These are phyloP conservation scores for Montipora efflorescens DNA, from an alignment of 64 coral and sea anemone genomes.

Conservation along the genomic window DNA sequence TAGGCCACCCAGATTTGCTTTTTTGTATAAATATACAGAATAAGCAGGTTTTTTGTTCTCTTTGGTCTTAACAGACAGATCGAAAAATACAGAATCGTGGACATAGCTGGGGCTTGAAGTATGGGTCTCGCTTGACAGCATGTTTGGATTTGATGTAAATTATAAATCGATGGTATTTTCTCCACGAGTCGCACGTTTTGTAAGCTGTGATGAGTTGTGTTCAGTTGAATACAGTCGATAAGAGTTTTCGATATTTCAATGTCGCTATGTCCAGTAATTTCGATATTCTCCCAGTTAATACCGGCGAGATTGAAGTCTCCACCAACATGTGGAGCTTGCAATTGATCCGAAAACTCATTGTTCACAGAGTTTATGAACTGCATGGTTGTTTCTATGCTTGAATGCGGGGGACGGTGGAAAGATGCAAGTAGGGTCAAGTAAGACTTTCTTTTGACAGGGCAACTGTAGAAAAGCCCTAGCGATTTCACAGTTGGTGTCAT, in stretches of 20 bases:
- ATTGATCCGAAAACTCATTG: constrained; percentile 13
- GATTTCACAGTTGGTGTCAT: constrained; percentile 46
- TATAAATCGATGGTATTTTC: constrained; percentile 31
- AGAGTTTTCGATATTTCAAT: constrained; percentile 45
- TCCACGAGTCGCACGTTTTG: constrained; percentile 9
- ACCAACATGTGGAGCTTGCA: constrained; percentile 26
- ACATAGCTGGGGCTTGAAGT: constrained; percentile 40
- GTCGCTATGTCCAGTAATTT: constrained; percentile 17
- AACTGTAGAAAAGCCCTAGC: constrained; percentile 42
- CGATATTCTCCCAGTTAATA: constrained; percentile 48
- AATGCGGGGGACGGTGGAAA: constrained; percentile 1
- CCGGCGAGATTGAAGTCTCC: constrained; percentile 44
- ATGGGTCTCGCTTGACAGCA: constrained; percentile 41
- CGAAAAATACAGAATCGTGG: constrained; percentile 53
- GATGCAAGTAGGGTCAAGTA: not conserved
- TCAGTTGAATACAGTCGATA: constrained; percentile 30
- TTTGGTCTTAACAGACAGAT: constrained; percentile 32
- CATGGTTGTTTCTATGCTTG: constrained; percentile 12
- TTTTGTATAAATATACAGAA: constrained; percentile 37
- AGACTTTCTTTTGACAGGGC: constrained; percentile 7
- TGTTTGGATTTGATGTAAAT: constrained; percentile 47
- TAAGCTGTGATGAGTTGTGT: constrained; percentile 30
- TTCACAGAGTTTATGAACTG: constrained; percentile 47
- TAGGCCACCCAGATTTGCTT: constrained; percentile 44
- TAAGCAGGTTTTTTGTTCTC: constrained; percentile 5